Evolutionary conservation across 2,113 vertebrate species (phyloP).

Genomic region (Rana temporaria): DNA sequence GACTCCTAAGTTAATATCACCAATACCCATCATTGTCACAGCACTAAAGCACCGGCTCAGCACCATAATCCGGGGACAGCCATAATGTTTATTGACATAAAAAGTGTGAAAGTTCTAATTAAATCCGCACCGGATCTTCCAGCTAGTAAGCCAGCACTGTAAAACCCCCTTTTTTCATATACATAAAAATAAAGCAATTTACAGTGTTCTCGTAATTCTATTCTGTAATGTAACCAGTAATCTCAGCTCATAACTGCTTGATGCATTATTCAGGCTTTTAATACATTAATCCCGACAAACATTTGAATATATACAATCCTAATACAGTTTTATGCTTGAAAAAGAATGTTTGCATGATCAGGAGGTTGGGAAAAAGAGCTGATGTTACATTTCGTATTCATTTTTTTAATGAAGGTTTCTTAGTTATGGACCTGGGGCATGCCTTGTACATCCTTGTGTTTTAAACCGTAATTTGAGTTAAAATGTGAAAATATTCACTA

Average conservation of each 20-base stretch:
- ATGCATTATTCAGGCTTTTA: conserved; percentile 26
- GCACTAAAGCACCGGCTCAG: background rate
- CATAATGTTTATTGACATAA: conserved; percentile 23
- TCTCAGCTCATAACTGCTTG: conserved; percentile 1
- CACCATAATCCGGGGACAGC: background rate
- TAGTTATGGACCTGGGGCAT: too few species aligned
- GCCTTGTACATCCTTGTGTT: too few species aligned
- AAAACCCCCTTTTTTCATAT: background rate
- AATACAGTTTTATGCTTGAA: background rate
- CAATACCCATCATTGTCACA: conserved; percentile 20
- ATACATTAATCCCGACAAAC: conserved; percentile 30
- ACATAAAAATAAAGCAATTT: background rate
- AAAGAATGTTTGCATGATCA: background rate
- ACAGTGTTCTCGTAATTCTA: background rate
- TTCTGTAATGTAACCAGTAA: conserved; percentile 24
- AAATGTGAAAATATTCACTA: too few species aligned
- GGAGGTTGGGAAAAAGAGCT: background rate
- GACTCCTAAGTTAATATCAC: background rate
- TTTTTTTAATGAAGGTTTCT: too few species aligned
- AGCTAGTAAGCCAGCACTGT: background rate
- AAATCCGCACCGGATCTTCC: conserved; percentile 28
- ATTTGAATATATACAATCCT: conserved; percentile 30
- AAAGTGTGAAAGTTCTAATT: conserved; percentile 29
- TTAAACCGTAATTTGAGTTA: too few species aligned
- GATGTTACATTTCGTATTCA: background rate